Evolutionary conservation across 2,113 vertebrate genomes (phyloP), one percentile per base, ranked within the genome.

Genomic region (Hirundichthys speculiger): DNA sequence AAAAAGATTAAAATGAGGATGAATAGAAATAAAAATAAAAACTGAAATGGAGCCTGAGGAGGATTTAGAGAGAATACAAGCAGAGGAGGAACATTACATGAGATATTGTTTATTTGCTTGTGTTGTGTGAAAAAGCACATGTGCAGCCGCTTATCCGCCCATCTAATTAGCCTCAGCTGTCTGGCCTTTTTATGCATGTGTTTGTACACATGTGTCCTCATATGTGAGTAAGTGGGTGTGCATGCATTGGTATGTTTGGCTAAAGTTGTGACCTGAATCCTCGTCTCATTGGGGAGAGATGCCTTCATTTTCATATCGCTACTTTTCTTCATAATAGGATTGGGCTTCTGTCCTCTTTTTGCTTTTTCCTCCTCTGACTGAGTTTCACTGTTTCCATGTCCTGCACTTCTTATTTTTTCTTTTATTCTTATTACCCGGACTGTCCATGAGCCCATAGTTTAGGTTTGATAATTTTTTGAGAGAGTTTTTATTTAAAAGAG

Each of bases 301-400:
- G 75, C 79, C 85, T 85, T 89, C 76, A 84, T 87, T 83, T 84
- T 85, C 74, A 77, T 79, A 84, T 89, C 85, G 77, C 71, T 21
- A 64, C 85, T 87, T 88, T 88, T 68, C 57, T 79, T 77, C 60
- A 53, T 90, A 91, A 90, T 84, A 89, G 86, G 84, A 88, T 91
- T 86, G 74, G 42, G 46, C 80, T 75, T 57, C 49, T 74, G 83
- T 73, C 61, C 60, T n/a, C 59, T 67, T 21, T 67, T 10, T 7
- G 30, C 34, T 27, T 59, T 50, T 60, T 46, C 69, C 25, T 30
- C 12, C 45, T 58, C 34, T 64, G 51, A 51, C 58, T 68, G 69
- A 50, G 46, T 84, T 77, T 70, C 66, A 61, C 60, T 80, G 56
- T 80, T 65, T 65, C 52, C 52, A 52, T 69, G 59, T 68, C 34